Base-by-base conservation (phyloP, 30 jellyfish, hydroid and myxozoan genomes). In the Clytia hemisphaerica region DNA sequence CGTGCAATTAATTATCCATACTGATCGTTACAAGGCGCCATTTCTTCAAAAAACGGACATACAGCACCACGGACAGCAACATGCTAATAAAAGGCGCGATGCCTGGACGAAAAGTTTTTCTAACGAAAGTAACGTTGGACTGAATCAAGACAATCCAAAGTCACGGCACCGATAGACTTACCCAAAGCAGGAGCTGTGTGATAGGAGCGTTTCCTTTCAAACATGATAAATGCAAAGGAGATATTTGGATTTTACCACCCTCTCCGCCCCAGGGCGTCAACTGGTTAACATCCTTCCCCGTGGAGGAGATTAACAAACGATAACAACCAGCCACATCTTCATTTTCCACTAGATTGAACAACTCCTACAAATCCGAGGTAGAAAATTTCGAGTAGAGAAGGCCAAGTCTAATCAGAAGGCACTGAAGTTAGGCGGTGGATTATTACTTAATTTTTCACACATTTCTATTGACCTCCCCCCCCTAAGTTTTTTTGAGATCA, bases 181-280 rank as follows among this genome's bases (percentile, higher is more conserved):
- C 98, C 98, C 98, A 89, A 34, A 89, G 72, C 45, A 89, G 75
- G 35, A 89, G 38, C 71, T 89, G 98, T 2, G 95, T 76, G 26
- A 89, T 18, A 15, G 88, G 76, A 3, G 87, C 26, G 66, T 82
- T 77, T 30, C 92, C 94, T 46, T 65, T 55, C 16, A 73, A 65
- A 53, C 98, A 89, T 38, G 95, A 73, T 16, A 81, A n/a, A 55
- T 89, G 98, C 32, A 89, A 57, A 2, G 98, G 91, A 0, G 84
- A 40, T 26, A 72, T 31, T 48, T 54, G 37, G n/a, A 26, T 24
- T 22, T 93, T 72, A 67, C 67, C 0, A 5, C 67, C 72, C 14
- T 62, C 83, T 5, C 68, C 69, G 37, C 70, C 87, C 53, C 59
- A 48, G 21, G 57, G 44, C 21, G 84, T 50, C 68, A 73, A 46